Conservation (phyloP, 2,888 invertebrate genomes). For the Epinotia ramella region DNA sequence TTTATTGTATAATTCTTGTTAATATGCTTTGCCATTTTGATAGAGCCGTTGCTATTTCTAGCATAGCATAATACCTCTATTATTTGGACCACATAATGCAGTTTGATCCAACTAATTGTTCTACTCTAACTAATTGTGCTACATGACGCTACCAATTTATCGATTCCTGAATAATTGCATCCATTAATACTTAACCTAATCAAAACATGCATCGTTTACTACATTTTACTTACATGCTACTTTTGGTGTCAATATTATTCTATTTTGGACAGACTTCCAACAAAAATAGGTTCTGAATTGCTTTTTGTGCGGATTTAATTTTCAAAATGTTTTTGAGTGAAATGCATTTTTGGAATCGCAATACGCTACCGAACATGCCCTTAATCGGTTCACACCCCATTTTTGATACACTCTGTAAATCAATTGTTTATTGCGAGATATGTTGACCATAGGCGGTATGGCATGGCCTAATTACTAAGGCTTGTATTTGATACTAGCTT, state of each 20-base stretch:
- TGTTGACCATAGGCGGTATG: too few species aligned
- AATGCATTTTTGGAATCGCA: too few species aligned
- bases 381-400: too few species aligned
- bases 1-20: background rate
- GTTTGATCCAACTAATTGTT: background rate
- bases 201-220: background rate
- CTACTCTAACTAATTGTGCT: constrained; percentile 1
- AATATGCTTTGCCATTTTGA: background rate
- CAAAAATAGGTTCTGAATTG: too few species aligned
- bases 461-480: too few species aligned
- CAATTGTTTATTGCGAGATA: too few species aligned
- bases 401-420: too few species aligned
- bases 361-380: too few species aligned
- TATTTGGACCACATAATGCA: constrained; percentile 1
- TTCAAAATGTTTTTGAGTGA: too few species aligned
- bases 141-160: constrained; percentile 4
- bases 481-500: too few species aligned
- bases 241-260: background rate
- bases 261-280: too few species aligned
- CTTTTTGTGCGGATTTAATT: too few species aligned
- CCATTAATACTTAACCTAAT: background rate
- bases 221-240: background rate
- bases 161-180: background rate
- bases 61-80: background rate
- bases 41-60: background rate